phyloP scores from a whole-genome alignment of 1,140 invertebrate genomes.

The Solen grandis region DNA sequence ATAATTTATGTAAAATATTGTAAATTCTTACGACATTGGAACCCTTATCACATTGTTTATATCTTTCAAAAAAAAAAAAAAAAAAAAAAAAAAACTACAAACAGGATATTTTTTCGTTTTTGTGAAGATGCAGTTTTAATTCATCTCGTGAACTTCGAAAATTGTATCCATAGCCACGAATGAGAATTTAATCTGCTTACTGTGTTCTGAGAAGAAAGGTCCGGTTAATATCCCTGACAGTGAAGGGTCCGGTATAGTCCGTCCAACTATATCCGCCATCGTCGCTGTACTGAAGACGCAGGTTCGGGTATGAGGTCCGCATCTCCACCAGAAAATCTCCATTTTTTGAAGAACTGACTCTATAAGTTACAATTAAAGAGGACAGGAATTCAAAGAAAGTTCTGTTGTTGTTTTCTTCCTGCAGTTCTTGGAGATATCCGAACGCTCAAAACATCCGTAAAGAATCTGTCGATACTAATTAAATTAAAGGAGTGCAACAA shows the following conservation, averaged over 20 bases:
- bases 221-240: slow-evolving; percentile 27
- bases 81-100: neutral
- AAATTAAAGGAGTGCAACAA: neutral
- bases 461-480: neutral
- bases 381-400: neutral
- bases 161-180: neutral
- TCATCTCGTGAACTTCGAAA: neutral
- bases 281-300: slow-evolving; percentile 60
- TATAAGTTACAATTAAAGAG: neutral
- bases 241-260: slow-evolving; percentile 23
- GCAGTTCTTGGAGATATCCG: neutral
- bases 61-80: neutral
- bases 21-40: neutral
- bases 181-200: slow-evolving; percentile 14
- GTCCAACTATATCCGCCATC: slow-evolving; percentile 62
- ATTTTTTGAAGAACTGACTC: slow-evolving; percentile 28
- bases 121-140: no score
- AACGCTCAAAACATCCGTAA: neutral
- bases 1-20: no score
- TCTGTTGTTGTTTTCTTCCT: neutral
- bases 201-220: slow-evolving; percentile 10
- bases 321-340: slow-evolving; percentile 33
- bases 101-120: neutral
- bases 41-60: neutral
- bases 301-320: slow-evolving; percentile 58